Conservation (phyloP, 2,888 invertebrate genomes). For the Neoascia interrupta region DNA sequence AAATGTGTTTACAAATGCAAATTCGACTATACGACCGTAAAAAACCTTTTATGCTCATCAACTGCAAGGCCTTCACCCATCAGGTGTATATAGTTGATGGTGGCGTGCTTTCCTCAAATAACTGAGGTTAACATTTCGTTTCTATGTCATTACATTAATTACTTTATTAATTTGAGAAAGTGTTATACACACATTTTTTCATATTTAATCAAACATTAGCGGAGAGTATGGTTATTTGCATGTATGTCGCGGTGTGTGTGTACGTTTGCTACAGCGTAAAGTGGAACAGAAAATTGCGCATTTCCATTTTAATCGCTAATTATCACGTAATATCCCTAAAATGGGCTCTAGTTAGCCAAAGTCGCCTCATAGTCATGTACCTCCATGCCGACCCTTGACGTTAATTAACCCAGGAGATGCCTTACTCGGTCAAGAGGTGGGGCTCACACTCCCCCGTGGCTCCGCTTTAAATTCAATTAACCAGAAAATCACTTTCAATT, state of each 20-base stretch:
- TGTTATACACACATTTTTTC: conserved; percentile 40
- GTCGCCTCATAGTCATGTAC: background rate
- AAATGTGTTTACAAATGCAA: conserved; percentile 36
- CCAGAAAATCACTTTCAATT: conserved; percentile 78
- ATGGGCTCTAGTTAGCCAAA: conserved; percentile 26
- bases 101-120: conserved; percentile 41
- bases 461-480: conserved; percentile 79
- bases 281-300: conserved; percentile 41
- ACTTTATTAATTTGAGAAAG: conserved; percentile 61
- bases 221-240: conserved; percentile 12
- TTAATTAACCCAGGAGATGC: background rate
- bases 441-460: background rate
- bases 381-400: background rate
- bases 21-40: no score
- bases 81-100: conserved; percentile 10
- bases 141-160: conserved; percentile 55
- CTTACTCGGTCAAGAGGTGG: background rate
- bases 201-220: conserved; percentile 37
- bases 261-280: conserved; percentile 7
- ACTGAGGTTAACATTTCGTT: conserved; percentile 38
- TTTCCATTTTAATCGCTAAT: conserved; percentile 59
- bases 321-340: conserved; percentile 56
- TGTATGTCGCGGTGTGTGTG: background rate
- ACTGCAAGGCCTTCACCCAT: conserved; percentile 14
- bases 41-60: conserved; percentile 17